Conservation (phyloP, 2,113 vertebrate species). For the Genyomyrus donnyi region DNA sequence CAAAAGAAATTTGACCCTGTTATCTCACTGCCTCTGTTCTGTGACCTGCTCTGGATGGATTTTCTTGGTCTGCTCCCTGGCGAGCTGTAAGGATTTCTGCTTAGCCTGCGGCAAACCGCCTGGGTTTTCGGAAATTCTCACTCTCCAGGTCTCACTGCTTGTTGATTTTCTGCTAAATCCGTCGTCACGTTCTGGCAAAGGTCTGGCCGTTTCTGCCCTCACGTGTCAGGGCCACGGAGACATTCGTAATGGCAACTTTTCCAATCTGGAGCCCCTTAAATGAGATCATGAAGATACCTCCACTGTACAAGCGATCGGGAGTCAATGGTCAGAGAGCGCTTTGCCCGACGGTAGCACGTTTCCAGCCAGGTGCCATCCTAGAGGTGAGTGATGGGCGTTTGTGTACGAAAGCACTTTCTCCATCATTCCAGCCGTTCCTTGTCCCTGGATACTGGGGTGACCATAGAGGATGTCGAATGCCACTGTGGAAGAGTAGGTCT, state of each 20-base stretch:
- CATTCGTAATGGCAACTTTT: neutral
- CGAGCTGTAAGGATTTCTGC: neutral
- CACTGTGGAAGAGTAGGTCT: neutral
- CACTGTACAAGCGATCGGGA: neutral
- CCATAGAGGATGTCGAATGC: neutral
- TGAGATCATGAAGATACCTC: neutral
- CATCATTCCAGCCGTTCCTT: neutral
- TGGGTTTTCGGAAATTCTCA: no score
- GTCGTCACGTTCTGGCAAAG: neutral
- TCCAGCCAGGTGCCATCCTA: neutral
- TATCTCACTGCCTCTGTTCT: neutral
- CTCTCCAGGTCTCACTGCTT: no score
- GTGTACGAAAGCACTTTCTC: neutral
- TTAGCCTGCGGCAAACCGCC: neutral
- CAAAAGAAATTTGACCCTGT: neutral
- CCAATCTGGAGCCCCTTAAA: neutral
- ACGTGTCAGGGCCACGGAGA: neutral
- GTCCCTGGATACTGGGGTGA: neutral
- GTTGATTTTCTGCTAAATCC: neutral
- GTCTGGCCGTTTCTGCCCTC: neutral
- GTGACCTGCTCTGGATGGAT: neutral
- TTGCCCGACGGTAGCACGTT: neutral
- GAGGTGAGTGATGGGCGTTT: neutral
- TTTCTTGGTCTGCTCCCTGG: neutral
- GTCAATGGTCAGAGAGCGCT: neutral